Base-by-base conservation (phyloP, 2,113 vertebrate species). In the Channa maculata region DNA sequence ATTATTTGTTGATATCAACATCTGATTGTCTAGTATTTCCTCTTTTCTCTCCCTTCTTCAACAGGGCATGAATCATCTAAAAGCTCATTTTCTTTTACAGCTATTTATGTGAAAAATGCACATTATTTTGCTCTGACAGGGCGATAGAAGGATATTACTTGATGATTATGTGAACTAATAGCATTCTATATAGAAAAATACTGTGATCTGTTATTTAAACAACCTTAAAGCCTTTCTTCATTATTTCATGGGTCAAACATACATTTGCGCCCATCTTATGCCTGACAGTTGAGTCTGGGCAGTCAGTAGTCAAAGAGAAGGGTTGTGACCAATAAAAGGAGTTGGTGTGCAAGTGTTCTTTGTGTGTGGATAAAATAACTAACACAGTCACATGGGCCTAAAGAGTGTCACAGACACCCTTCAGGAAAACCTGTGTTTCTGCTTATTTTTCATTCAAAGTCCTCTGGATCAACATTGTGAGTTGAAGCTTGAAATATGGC, bases 391-490 rank as follows among this genome's bases (percentile, higher is more conserved):
- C 58, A 63, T 75, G 52, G 50, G 43, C 41, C 36, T 37, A 8
- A 64, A 63, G 44, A 61, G 34, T 11, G 60, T 43, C 34, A 36
- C 1, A 0, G 12, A 58, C 24, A 24, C 49, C 53, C 44, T 51
- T 66, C 54, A 63, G 61, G 36, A 71, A 34, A 57, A 45, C 15
- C 7, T 11, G 2, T 38, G 38, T 68, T 70, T 69, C 15, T 53
- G 73, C 60, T 79, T 71, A 75, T 72, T 70, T 75, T 69, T 70
- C 33, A 63, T 79, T 76, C 53, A 33, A 67, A 50, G n/a, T 68
- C 59, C 65, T 59, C 54, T 69, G 57, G 83, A 63, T 55, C 59
- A 67, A 55, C 74, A 53, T 46, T 12, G 8, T 77, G 53, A 81
- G 63, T 46, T 13, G 8, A 69, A 65, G 80, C 34, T 2, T 12